Percentiles rank a stretch among this genome's conserved stretches.
These are phyloP conservation scores for Eulemur macaco DNA, from an alignment of 2,113 vertebrate genomes.

Conservation along the genomic window DNA sequence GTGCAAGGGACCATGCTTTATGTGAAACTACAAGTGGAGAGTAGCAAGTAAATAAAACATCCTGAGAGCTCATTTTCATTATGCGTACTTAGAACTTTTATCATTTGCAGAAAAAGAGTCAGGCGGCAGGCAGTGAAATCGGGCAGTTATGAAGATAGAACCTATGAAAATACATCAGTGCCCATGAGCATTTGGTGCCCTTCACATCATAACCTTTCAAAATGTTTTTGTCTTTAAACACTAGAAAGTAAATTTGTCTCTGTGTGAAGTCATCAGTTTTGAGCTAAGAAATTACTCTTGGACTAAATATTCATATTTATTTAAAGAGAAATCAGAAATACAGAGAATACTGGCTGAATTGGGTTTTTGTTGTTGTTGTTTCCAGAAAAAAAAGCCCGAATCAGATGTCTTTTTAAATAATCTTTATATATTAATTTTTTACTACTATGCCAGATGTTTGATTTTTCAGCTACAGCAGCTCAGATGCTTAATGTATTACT, in stretches of 20 bases:
- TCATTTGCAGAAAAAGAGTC: neutral
- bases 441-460: neutral
- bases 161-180: neutral
- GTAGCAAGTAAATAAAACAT: neutral
- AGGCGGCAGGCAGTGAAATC: neutral
- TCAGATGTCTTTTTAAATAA: slow-evolving; percentile 32
- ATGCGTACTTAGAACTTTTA: neutral
- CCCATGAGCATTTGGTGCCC: neutral
- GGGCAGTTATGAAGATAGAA: neutral
- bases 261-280: neutral
- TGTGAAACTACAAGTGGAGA: neutral
- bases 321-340: neutral
- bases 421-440: neutral
- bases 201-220: neutral
- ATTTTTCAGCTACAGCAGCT: neutral
- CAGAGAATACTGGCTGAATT: neutral
- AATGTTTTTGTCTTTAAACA: neutral
- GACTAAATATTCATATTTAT: neutral
- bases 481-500: neutral
- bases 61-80: neutral
- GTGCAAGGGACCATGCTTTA: neutral
- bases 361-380: neutral
- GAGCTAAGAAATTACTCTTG: neutral
- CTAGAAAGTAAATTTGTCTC: neutral
- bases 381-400: neutral